A percentile compares a stretch with the other conserved stretches of the same genome.
phyloP scores from a whole-genome alignment of 2,113 vertebrate genomes.

The Cyphomyrus discorhynchus region DNA sequence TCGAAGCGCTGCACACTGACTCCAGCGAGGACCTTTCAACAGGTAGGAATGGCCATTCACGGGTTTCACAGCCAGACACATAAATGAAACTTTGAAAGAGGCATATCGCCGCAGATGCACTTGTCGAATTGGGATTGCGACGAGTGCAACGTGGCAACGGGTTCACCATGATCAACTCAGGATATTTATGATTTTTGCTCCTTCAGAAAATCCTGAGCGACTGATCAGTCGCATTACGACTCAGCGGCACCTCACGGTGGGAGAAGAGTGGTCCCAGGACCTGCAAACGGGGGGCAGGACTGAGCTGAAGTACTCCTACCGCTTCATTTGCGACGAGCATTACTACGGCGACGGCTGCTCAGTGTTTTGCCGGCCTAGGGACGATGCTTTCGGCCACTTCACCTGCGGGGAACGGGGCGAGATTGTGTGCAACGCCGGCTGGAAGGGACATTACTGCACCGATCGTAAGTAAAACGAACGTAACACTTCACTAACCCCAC shows the following conservation, averaged over 20 bases:
- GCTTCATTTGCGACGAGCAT: slow-evolving; percentile 90
- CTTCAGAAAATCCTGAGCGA: slow-evolving; percentile 80
- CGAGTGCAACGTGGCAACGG: background rate
- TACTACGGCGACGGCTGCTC: slow-evolving; percentile 97
- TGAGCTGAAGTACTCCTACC: slow-evolving; percentile 92
- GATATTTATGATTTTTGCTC: background rate
- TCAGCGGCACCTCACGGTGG: slow-evolving; percentile 87
- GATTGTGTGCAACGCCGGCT: slow-evolving; percentile 91
- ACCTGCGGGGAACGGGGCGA: slow-evolving; percentile 90
- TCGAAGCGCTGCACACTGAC: slow-evolving; percentile 90
- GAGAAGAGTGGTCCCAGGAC: slow-evolving; percentile 94
- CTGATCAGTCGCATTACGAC: slow-evolving; percentile 91
- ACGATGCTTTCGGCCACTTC: slow-evolving; percentile 94
- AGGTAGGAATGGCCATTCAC: slow-evolving; percentile 62
- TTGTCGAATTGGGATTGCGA: background rate
- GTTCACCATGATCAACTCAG: background rate
- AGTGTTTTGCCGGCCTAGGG: slow-evolving; percentile 88
- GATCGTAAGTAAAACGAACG: slow-evolving; percentile 73
- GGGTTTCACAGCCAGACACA: background rate
- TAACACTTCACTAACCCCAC: background rate
- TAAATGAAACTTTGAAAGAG: background rate
- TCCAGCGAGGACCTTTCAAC: slow-evolving; percentile 87
- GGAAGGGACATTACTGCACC: slow-evolving; percentile 95
- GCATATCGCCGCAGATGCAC: background rate
- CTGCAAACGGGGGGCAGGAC: slow-evolving; percentile 79